Conservation (phyloP, 2,888 invertebrate genomes). For the Xestia c-nigrum region DNA sequence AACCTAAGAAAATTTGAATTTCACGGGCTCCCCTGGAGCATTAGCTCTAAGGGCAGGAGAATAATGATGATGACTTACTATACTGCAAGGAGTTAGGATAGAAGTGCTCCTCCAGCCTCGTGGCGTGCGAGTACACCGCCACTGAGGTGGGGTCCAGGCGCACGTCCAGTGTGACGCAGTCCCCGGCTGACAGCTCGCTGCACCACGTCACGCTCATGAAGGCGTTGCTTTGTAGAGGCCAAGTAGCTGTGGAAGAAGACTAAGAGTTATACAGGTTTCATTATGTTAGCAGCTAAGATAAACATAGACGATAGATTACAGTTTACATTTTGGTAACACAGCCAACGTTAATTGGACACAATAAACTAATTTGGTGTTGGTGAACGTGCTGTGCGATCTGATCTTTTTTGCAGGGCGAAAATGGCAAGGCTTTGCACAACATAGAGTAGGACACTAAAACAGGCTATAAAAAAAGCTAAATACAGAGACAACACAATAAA, state of each 20-base stretch:
- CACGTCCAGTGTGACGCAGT: conserved; percentile 84
- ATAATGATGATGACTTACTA: conserved; percentile 86
- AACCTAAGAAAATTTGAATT: too few relatives aligned
- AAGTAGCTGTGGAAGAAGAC: conserved; percentile 74
- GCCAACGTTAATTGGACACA: neutral
- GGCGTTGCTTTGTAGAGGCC: conserved; percentile 83
- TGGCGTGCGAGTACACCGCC: conserved; percentile 91
- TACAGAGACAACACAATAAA: neutral
- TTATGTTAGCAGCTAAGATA: neutral
- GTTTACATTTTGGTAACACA: neutral
- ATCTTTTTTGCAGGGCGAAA: too few relatives aligned
- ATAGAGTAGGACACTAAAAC: too few relatives aligned
- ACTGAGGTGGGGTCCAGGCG: conserved; percentile 90
- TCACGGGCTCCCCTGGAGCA: too few relatives aligned
- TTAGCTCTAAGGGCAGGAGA: too few relatives aligned
- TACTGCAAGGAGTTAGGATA: conserved; percentile 95
- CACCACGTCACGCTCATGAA: conserved; percentile 86
- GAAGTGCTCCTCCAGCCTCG: conserved; percentile 95
- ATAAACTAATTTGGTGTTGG: neutral
- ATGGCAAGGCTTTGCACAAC: too few relatives aligned
- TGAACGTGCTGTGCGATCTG: too few relatives aligned
- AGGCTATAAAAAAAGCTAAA: neutral
- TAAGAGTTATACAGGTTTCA: neutral
- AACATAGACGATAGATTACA: neutral
- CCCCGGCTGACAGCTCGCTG: conserved; percentile 73